Evolutionary conservation across 92 coral and sea anemone genomes (phyloP), one percentile per base, ranked within the genome.

Genomic region (Heliopora coerulea): DNA sequence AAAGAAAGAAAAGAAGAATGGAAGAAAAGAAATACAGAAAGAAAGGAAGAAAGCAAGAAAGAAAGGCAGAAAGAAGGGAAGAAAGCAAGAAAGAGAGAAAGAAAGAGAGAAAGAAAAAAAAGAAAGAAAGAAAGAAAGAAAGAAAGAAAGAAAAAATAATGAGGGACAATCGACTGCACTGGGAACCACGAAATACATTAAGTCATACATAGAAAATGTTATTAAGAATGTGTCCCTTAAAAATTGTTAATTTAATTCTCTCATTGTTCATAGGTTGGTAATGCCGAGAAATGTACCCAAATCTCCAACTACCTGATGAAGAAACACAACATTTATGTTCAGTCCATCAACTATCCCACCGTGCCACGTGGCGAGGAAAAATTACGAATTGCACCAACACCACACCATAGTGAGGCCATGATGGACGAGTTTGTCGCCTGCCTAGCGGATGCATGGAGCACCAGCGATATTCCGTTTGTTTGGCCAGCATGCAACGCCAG

Each of bases 261-360:
- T 64, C 30, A 29, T 5, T 29, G 6, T 18, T 65, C 28, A 8
- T 31, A 93, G 97, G 96, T 93, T 73, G 97, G 97, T 21, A 95
- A 93, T 68, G 85, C 97, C 7, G 96, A 84, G 27, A 93, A 93
- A 75, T 90, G 91, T 59, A 93, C 97, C 15, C 84, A 91, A 68
- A 81, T 93, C 59, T 93, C 89, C 70, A 93, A 93, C 72, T 93
- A 93, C 65, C 72, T 93, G 91, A 86, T 93, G 81, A 52, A 85
- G 48, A 82, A 90, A 73, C 63, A 87, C 76, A 87, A 88, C 83
- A 93, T 93, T 78, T 93, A 93, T 41, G 96, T 89, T 8, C 97
- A 93, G 79, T 86, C 97, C 72, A 93, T 93, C 74, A 93, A 93
- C 89, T 90, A 87, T 72, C 97, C 97, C 37, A 93, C 96, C 21